Percentiles rank a stretch among this genome's conserved stretches.
These are phyloP conservation scores for Actinia equina DNA, from an alignment of 64 coral and sea anemone genomes.

Conservation along the genomic window DNA sequence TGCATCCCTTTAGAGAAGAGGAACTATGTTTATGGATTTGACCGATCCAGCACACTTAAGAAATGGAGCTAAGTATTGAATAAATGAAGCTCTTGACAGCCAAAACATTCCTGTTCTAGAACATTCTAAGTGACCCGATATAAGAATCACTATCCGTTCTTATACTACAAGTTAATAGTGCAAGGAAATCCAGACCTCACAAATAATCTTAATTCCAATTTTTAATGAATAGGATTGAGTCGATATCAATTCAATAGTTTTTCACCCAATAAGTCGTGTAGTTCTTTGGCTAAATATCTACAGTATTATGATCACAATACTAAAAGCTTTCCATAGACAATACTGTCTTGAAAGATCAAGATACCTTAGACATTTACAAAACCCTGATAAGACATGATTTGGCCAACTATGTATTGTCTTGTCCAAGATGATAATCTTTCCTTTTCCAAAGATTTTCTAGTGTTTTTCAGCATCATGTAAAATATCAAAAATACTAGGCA, in stretches of 20 bases:
- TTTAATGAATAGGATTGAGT: neutral
- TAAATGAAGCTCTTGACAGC: neutral
- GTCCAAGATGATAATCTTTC: neutral
- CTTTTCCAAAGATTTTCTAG: neutral
- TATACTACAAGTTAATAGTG: too few species aligned
- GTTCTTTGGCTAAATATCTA: neutral
- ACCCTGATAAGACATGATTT: neutral
- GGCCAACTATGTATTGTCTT: neutral
- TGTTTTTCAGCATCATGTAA: neutral
- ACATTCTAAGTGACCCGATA: neutral
- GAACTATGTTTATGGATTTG: neutral
- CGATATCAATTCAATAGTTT: neutral
- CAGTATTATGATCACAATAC: neutral
- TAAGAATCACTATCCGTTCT: too few species aligned
- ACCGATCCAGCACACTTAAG: neutral
- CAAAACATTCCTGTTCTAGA: neutral
- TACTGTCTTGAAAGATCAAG: constrained; percentile 7
- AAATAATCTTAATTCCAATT: neutral
- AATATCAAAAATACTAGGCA: neutral
- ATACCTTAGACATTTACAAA: neutral
- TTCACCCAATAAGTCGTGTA: neutral
- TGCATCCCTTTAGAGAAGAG: neutral
- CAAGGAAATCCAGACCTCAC: neutral
- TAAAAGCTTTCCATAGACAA: neutral
- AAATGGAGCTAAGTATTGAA: neutral